Evolutionary conservation across 2,797 vertebrate genomes (phyloP).

Genomic region (Leucoraja ocellata): DNA sequence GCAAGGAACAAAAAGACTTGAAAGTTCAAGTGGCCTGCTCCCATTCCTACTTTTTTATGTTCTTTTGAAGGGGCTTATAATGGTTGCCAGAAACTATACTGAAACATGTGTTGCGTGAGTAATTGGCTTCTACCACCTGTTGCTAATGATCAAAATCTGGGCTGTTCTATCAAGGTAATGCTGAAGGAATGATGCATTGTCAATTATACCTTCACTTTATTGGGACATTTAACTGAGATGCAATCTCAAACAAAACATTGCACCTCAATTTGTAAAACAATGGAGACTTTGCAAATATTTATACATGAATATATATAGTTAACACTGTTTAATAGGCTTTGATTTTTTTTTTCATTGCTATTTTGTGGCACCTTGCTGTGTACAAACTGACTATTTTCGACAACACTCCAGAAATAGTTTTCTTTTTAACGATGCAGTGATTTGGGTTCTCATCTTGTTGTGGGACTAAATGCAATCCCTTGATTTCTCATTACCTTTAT

Average conservation of each 20-base stretch:
- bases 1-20: background rate
- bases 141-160: background rate
- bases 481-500: background rate
- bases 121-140: background rate
- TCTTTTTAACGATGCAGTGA: background rate
- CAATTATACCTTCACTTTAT: too few relatives aligned
- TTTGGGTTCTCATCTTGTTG: background rate
- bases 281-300: background rate
- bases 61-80: background rate
- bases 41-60: too few relatives aligned
- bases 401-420: background rate
- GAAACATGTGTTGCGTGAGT: background rate
- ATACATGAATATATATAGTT: background rate
- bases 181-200: background rate
- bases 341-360: background rate
- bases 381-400: background rate
- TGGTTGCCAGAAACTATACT: background rate
- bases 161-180: background rate
- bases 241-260: background rate
- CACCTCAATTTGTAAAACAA: background rate
- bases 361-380: background rate
- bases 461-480: background rate
- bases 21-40: too few relatives aligned
- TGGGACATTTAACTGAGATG: background rate
- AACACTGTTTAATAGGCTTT: background rate